phyloP scores from a whole-genome alignment of 2,797 vertebrate species.

The Hypotaenidia okinawae region DNA sequence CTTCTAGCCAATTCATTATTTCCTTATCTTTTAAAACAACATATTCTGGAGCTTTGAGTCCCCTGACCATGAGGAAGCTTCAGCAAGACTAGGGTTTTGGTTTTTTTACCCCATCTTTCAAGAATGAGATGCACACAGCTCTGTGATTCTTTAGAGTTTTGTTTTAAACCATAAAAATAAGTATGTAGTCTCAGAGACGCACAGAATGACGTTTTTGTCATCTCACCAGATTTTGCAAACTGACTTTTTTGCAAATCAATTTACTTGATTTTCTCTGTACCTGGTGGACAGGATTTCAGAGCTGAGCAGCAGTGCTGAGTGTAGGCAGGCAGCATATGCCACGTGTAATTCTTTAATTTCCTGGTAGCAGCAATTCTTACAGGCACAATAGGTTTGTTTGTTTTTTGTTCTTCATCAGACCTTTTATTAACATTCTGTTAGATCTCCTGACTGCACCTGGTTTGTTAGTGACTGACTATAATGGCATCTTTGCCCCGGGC shows the following conservation, averaged over 20 bases:
- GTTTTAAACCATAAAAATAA: neutral
- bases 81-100: neutral
- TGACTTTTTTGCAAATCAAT: neutral
- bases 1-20: neutral
- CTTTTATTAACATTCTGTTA: constrained; percentile 67
- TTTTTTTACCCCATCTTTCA: neutral
- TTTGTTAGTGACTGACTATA: constrained; percentile 30
- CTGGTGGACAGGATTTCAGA: neutral
- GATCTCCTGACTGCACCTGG: constrained; percentile 63
- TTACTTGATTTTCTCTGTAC: neutral
- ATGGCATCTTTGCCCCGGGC: constrained; percentile 62
- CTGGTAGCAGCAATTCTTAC: constrained; percentile 60
- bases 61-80: neutral
- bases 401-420: constrained; percentile 64
- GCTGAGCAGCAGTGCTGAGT: neutral
- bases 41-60: neutral
- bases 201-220: neutral
- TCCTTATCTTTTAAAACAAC: constrained; percentile 36
- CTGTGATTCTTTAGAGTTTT: neutral
- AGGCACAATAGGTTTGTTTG: constrained; percentile 61
- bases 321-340: constrained; percentile 14
- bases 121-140: neutral
- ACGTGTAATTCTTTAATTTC: constrained; percentile 65
- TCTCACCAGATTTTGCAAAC: neutral
- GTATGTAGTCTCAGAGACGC: neutral